Conservation (phyloP, 2,888 invertebrate species). For the Diaphora mendica region DNA sequence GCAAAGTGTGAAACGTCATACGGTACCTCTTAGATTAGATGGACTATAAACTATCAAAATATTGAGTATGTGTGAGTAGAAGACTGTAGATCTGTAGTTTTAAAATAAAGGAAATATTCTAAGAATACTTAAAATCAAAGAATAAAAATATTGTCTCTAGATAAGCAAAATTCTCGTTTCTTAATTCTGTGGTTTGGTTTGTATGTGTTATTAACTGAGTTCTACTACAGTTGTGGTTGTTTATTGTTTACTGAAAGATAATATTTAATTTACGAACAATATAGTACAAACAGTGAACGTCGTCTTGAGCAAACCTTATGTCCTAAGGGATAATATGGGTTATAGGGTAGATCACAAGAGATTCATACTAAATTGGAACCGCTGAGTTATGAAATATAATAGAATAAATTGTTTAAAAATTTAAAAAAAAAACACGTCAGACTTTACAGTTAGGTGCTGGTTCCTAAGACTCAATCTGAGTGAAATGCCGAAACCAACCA, state of each 20-base stretch:
- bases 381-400: neutral
- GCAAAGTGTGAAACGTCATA: too few relatives aligned
- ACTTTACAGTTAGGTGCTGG: too few relatives aligned
- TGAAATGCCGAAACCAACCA: too few relatives aligned
- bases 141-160: neutral
- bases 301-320: neutral
- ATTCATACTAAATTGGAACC: neutral
- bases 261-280: neutral
- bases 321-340: neutral
- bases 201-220: neutral
- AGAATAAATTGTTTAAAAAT: too few relatives aligned
- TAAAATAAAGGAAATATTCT: too few relatives aligned
- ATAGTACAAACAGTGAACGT: neutral
- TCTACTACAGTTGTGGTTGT: neutral
- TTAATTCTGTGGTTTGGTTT: neutral
- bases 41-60: too few relatives aligned
- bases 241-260: neutral
- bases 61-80: too few relatives aligned
- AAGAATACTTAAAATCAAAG: neutral
- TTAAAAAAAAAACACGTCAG: too few relatives aligned
- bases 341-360: neutral
- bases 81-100: too few relatives aligned
- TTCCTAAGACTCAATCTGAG: too few relatives aligned
- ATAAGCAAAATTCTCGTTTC: neutral
- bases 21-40: too few relatives aligned